Evolutionary conservation across 2,888 invertebrate genomes (phyloP).

Genomic region (Polydrusus pterygomalis): DNA sequence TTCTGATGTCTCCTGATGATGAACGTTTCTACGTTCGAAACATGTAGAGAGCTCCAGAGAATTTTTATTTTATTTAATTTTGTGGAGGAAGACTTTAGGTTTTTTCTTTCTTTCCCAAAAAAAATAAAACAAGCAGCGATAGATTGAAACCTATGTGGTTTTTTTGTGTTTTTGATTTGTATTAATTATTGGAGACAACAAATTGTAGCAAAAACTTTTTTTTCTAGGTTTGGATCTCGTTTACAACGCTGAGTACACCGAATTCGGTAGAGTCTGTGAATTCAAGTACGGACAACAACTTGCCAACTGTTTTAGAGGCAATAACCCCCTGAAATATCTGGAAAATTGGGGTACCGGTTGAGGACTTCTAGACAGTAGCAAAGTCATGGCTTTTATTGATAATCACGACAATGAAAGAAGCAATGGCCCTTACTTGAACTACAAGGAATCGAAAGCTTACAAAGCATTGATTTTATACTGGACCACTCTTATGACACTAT

Average conservation of each 20-base stretch:
- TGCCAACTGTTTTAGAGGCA: conserved; percentile 76
- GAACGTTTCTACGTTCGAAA: too few species aligned
- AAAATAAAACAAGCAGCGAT: too few species aligned
- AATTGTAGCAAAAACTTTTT: too few species aligned
- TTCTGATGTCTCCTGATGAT: too few species aligned
- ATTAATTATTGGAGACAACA: conserved; percentile 66
- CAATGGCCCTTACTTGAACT: conserved; percentile 78
- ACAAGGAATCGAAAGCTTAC: conserved; percentile 80
- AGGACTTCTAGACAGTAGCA: conserved; percentile 75
- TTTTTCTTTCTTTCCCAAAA: too few species aligned
- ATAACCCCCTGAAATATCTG: conserved; percentile 80
- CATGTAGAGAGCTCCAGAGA: too few species aligned
- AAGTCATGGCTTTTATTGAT: conserved; percentile 67
- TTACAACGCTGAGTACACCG: conserved; percentile 71
- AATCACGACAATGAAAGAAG: conserved; percentile 79
- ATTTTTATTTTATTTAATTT: too few species aligned
- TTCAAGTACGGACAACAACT: conserved; percentile 78
- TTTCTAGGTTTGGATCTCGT: conserved; percentile 69
- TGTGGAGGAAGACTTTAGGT: too few species aligned
- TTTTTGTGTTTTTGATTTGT: too few species aligned
- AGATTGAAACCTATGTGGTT: too few species aligned
- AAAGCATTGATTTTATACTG: conserved; percentile 88
- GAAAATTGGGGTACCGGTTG: conserved; percentile 79
- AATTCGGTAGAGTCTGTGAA: conserved; percentile 83
- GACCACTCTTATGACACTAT: conserved; percentile 89